A percentile compares a stretch with the other conserved stretches of the same genome.
Evolutionary conservation across 2,797 vertebrate genomes (phyloP).

Genomic region (Enteromius viviparus): DNA sequence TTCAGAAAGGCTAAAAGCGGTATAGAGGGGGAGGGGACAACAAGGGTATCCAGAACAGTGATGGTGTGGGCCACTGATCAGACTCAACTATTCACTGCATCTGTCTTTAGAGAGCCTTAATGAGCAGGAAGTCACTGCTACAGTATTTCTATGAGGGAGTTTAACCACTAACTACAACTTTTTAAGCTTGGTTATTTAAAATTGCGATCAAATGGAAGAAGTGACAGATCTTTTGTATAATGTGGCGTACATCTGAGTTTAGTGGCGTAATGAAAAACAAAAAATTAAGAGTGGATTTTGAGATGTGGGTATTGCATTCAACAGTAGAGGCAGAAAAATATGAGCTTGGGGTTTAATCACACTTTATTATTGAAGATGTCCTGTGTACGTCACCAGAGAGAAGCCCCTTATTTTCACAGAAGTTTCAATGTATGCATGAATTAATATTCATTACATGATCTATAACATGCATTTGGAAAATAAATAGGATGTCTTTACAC

Average conservation of each 20-base stretch:
- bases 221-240: not conserved
- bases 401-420: not conserved
- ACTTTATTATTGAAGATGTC: not conserved
- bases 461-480: not conserved
- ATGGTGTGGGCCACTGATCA: slow-evolving; percentile 23
- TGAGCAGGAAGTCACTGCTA: not conserved
- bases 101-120: slow-evolving; percentile 5
- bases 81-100: slow-evolving; percentile 13
- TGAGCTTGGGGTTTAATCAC: not conserved
- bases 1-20: slow-evolving; percentile 63
- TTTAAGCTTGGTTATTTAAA: slow-evolving; percentile 5
- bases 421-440: not conserved
- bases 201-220: not conserved
- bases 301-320: not conserved
- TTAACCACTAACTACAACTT: not conserved
- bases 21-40: slow-evolving; percentile 45
- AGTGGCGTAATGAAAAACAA: not conserved
- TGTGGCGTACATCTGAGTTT: not conserved
- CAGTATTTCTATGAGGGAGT: slow-evolving; percentile 13
- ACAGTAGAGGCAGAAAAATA: not conserved
- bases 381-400: not conserved
- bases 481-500: not conserved
- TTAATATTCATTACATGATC: not conserved
- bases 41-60: slow-evolving; percentile 50
- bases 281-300: not conserved